Evolutionary conservation across 2,797 vertebrate species (phyloP).

Genomic region (Sebastiscus albofasciatus): DNA sequence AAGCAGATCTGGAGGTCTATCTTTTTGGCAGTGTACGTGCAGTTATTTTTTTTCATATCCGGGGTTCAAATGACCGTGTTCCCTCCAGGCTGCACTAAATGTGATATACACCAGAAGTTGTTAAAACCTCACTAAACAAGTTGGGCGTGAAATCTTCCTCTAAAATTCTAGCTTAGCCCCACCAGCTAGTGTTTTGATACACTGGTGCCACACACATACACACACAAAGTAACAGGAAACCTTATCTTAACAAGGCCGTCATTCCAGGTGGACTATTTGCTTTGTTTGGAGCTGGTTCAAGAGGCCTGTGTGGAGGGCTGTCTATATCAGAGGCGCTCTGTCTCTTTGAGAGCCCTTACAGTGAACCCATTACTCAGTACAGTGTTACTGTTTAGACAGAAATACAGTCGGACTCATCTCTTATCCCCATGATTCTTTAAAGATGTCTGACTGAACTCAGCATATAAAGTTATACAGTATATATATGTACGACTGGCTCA

Average conservation of each 20-base stretch:
- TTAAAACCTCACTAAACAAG: conserved; percentile 12
- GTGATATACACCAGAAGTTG: background rate
- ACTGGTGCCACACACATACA: conserved; percentile 19
- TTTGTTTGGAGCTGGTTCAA: conserved; percentile 71
- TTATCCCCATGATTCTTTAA: background rate
- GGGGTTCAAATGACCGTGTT: background rate
- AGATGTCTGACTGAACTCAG: background rate
- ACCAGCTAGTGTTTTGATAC: background rate
- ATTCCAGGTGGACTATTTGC: conserved; percentile 68
- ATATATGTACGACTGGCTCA: background rate
- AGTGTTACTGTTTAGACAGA: conserved; percentile 15
- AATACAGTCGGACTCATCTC: background rate
- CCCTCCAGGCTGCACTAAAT: background rate
- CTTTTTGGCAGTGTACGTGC: background rate
- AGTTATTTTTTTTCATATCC: background rate
- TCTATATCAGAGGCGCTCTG: conserved; percentile 39
- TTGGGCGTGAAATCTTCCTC: conserved; percentile 8
- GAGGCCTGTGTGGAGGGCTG: conserved; percentile 41
- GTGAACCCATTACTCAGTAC: conserved; percentile 39
- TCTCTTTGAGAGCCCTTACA: conserved; percentile 38
- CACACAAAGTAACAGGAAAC: conserved; percentile 48
- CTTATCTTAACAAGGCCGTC: conserved; percentile 62
- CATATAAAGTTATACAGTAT: too few relatives aligned
- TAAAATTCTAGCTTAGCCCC: conserved; percentile 4
- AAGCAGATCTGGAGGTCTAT: background rate